Percentiles rank a stretch among this genome's conserved stretches.
phyloP scores from a whole-genome alignment of 2,113 vertebrate species.

The Orcinus orca region DNA sequence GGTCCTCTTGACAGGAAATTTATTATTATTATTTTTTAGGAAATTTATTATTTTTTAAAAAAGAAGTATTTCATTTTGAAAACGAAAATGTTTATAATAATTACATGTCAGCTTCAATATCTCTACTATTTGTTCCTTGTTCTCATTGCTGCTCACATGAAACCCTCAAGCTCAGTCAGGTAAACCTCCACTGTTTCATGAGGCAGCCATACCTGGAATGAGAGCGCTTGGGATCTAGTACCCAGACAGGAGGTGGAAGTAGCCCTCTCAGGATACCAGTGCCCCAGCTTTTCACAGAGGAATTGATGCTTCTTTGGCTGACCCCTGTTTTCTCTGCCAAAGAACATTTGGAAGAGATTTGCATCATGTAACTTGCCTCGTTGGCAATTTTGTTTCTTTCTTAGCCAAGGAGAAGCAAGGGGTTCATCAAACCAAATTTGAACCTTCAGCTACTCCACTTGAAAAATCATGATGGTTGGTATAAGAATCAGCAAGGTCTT shows the following conservation, averaged over 20 bases:
- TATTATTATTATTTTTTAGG: not conserved
- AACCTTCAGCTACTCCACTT: slow-evolving; percentile 50
- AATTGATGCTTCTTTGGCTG: slow-evolving; percentile 43
- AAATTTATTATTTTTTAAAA: not conserved
- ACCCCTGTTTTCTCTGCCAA: slow-evolving; percentile 8
- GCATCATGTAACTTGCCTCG: slow-evolving; percentile 6
- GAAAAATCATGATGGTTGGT: slow-evolving; percentile 57
- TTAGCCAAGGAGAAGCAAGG: slow-evolving; percentile 68
- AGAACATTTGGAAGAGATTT: slow-evolving; percentile 47
- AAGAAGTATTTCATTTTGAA: not conserved
- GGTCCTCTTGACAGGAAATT: not conserved
- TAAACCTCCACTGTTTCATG: not conserved
- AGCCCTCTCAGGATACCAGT: not conserved
- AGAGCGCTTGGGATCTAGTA: not conserved
- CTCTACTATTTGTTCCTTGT: not conserved
- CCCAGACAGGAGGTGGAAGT: not conserved
- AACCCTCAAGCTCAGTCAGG: not conserved
- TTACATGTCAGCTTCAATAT: not conserved
- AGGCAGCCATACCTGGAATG: not conserved
- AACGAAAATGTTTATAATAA: not conserved
- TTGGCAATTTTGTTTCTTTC: slow-evolving; percentile 60
- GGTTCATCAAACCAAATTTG: slow-evolving; percentile 59
- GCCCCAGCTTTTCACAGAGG: not conserved
- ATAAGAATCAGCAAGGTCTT: slow-evolving; percentile 55
- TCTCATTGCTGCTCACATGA: not conserved